Conservation (phyloP, 2,113 vertebrate species). For the Zootoca vivipara region DNA sequence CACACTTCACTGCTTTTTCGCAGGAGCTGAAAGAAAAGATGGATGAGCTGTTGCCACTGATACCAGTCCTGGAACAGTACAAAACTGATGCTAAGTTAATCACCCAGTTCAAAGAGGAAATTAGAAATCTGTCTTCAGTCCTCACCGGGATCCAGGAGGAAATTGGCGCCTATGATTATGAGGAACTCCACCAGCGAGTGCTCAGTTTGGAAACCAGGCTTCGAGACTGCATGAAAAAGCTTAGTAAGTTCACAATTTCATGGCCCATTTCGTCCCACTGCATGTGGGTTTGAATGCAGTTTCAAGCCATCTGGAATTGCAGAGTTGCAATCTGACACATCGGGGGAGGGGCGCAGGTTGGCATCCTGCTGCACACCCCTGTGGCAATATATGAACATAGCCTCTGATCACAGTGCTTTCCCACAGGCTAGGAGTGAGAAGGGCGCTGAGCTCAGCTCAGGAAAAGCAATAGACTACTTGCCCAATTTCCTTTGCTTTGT, state of each 20-base stretch:
- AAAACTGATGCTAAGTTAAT: conserved; percentile 96
- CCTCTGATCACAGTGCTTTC: background rate
- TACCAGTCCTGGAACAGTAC: conserved; percentile 97
- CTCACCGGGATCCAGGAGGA: conserved; percentile 96
- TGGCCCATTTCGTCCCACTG: conserved; percentile 8
- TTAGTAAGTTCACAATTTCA: conserved; percentile 85
- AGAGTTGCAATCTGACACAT: background rate
- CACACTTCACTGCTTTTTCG: conserved; percentile 45
- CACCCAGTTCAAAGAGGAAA: conserved; percentile 97
- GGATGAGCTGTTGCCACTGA: conserved; percentile 94
- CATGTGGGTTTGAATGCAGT: background rate
- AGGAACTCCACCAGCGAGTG: conserved; percentile 93
- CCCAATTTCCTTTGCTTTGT: background rate
- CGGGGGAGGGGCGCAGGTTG: too few relatives aligned
- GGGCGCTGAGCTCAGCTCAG: background rate
- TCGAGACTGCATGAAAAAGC: conserved; percentile 97
- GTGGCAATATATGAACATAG: background rate
- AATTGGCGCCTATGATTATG: conserved; percentile 95
- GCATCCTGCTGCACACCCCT: too few relatives aligned
- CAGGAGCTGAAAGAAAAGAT: conserved; percentile 97
- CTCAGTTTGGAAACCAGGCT: conserved; percentile 91
- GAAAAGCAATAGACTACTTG: background rate
- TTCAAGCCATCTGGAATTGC: background rate
- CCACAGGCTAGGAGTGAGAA: background rate
- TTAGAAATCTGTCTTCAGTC: conserved; percentile 90